Evolutionary conservation across 2,113 vertebrate genomes (phyloP), one percentile per base, ranked within the genome.

Genomic region (Nerophis lumbriciformis): DNA sequence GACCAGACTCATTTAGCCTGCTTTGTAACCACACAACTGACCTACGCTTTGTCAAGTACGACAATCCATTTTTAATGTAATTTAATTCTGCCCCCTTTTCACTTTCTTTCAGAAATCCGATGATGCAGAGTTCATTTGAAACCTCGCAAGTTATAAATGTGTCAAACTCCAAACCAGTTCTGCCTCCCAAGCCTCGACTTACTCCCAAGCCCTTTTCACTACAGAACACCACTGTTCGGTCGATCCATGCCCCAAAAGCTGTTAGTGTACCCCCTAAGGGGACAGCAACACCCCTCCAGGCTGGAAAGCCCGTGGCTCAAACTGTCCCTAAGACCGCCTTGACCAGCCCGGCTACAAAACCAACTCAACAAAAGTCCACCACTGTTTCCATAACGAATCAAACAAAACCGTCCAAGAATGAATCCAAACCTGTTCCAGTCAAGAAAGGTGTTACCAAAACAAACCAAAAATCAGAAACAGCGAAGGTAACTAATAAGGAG

Each of bases 131-230:
- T 65, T 61, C 79, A 9, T 4, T 75, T 39, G 55, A 81, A 67
- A 54, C 55, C 39, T 64, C 73, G 54, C 72, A 70, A 50, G 59
- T 35, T 8, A 48, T 14, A 42, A 62, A n/a, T 15, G 8, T 47
- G 37, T 21, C 63, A 28, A 88, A 86, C 37, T 14, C 63, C 37
- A 89, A 86, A 60, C 84, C 87, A 13, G 0, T 3, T 9, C 36
- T 80, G n/a, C 54, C 48, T 28, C 71, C 82, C 10, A 91, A 89
- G 72, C 85, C 90, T 36, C 73, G 38, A 15, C 76, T 90, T 9
- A 35, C 83, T 55, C 84, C 90, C 15, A 91, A 89, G 68, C 88
- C 90, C 15, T 91, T 90, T 70, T 75, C 82, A 19, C 52, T 85
- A 49, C 81, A 89, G 53, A 87, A 73, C 16, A 59, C 66, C 48